Evolutionary conservation across 2,113 vertebrate genomes (phyloP), one percentile per base, ranked within the genome.

Genomic region (Zosterops borbonicus): DNA sequence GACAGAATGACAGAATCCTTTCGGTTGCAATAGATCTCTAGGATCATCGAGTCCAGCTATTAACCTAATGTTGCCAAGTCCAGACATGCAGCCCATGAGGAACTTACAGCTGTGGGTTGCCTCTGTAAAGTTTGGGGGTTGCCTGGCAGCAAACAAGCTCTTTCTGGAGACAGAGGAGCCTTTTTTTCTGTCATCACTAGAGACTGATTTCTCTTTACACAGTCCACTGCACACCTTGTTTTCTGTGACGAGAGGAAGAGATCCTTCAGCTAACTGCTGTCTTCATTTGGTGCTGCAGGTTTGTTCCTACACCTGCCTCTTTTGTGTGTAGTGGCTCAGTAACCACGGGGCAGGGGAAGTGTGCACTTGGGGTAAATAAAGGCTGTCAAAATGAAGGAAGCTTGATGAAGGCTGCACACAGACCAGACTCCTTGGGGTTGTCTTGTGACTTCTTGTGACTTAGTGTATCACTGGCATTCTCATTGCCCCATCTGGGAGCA

Each of bases 391-490:
- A 49, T 11, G 33, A 73, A 84, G 37, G 50, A 81, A 23, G 10
- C 33, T 64, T 73, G 22, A 31, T 2, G 6, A 15, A 52, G 73
- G 42, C 62, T 89, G 33, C 12, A 29, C 10, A 2, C 31, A 50
- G 35, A 35, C 33, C 41, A 22, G 0, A 17, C 14, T 39, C n/a
- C 23, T 29, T 67, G 33, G 23, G 2, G 3, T n/a, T 74, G 33
- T 53, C 12, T 27, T 75, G 33, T n/a, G 52, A 24, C 19, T 63
- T 68, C 7, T 39, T 39, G 39, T 39, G 39, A 39, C 5, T 39
- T 55, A n/a, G 35, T 2, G 0, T 46, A 12, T 53, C 12, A 3
- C 9, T 55, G 35, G 3, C 39, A 12, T 9, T 12, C 22, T 47
- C 28, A 18, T 6, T 10, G 55, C 25, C 68, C 12, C 3, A 0